Base-by-base conservation (phyloP, 2,113 vertebrate species). In the Scolopax mira region DNA sequence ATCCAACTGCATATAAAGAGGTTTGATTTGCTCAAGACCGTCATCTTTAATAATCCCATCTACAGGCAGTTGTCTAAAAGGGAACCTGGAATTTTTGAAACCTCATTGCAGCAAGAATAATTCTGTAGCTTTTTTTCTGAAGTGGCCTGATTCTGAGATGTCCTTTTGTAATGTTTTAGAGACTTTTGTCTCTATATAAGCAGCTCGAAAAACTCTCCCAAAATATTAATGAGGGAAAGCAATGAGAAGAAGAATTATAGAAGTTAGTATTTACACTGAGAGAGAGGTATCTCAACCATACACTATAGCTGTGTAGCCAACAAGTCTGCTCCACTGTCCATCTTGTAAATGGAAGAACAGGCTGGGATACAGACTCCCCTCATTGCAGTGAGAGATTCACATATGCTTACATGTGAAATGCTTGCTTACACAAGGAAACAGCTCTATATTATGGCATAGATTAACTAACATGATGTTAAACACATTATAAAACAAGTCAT, bases 391-490 rank as follows among this genome's bases (percentile, higher is more conserved):
- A 65, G 83, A 88, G 37, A 93, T 82, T 90, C 90, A 71, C 79
- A 88, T 67, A n/a, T 27, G 77, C 62, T 82, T 85, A 69, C 74
- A 95, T 0, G 7, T 58, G 41, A 91, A 89, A 79, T 37, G 66
- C 81, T 87, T 86, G 82, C 79, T 91, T 95, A 88, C 69, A 86
- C 60, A 83, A 90, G 82, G 69, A 94, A 95, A 96, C 51, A 91
- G 84, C 79, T 94, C 62, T 21, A 1, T 71, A 91, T 90, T 91
- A 85, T 74, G 79, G 79, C 72, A 83, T 30, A 96, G 91, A 85
- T 94, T 96, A 95, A 94, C 90, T 91, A 96, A 96, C 90, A 93
- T 94, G 93, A 96, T 93, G 93, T 91, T 94, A 96, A 97, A 96
- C 95, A 96, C 90, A 83, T 94, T 95, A 95, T 97, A 96, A 97